Percentiles rank a stretch among this genome's conserved stretches.
Evolutionary conservation across 2,888 invertebrate species (phyloP).

Genomic region (Lycocerus yunnanus): DNA sequence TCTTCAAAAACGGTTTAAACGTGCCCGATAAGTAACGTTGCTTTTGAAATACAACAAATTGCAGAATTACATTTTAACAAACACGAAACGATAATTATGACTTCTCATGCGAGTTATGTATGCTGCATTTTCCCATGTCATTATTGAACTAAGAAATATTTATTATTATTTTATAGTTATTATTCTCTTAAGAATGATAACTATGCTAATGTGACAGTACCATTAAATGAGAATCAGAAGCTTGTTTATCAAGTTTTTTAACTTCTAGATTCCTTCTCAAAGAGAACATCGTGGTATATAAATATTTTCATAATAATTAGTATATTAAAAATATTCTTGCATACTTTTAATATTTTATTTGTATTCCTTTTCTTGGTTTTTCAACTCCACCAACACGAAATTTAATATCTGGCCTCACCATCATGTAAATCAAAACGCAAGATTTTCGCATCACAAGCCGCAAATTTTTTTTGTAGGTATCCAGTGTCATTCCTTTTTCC

Average conservation of each 20-base stretch:
- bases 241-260: neutral
- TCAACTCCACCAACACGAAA: neutral
- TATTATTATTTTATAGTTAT: neutral
- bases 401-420: neutral
- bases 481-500: neutral
- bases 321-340: too few relatives aligned
- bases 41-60: neutral
- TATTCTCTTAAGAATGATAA: neutral
- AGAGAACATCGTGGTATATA: neutral
- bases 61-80: neutral
- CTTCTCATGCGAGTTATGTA: conserved; percentile 10
- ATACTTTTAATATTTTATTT: too few relatives aligned
- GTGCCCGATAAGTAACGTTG: neutral
- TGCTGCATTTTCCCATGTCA: conserved; percentile 10
- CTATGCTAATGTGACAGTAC: neutral
- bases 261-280: neutral
- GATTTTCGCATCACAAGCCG: neutral
- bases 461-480: neutral
- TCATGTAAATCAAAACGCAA: neutral
- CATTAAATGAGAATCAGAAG: neutral
- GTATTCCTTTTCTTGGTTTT: neutral
- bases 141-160: neutral
- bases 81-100: conserved; percentile 4
- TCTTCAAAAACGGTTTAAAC: neutral
- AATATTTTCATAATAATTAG: neutral